A percentile compares a stretch with the other conserved stretches of the same genome.
Conservation (phyloP, 1,140 invertebrate species). For the Gryon sp. region DNA sequence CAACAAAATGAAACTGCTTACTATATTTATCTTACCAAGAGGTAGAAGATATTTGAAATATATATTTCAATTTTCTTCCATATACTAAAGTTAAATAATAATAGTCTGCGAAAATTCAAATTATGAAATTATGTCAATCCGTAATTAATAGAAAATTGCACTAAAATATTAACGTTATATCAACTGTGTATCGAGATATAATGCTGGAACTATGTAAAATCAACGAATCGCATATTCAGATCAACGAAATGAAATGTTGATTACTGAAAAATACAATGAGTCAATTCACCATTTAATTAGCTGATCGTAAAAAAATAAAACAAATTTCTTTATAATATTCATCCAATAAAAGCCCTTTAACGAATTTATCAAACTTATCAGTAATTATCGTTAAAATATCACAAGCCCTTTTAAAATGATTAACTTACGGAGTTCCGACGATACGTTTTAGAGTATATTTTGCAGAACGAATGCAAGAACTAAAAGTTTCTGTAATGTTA, state of each 20-base stretch:
- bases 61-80: too few relatives aligned
- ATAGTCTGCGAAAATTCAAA: too few relatives aligned
- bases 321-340: not conserved
- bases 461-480: constrained; percentile 26
- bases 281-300: constrained; percentile 12
- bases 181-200: too few relatives aligned
- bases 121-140: too few relatives aligned
- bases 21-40: too few relatives aligned
- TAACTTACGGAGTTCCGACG: constrained; percentile 25
- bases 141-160: too few relatives aligned
- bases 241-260: constrained; percentile 2
- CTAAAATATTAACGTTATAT: too few relatives aligned
- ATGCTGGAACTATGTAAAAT: constrained; percentile 37
- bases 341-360: constrained; percentile 16
- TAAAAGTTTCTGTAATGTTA: constrained; percentile 30
- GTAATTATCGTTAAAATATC: constrained; percentile 36
- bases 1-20: too few relatives aligned
- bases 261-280: constrained; percentile 17
- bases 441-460: constrained; percentile 20
- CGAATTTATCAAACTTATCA: constrained; percentile 11
- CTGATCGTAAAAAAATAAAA: constrained; percentile 12
- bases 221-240: constrained; percentile 11
- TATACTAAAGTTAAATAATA: too few relatives aligned
- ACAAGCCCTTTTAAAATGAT: constrained; percentile 28
- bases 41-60: too few relatives aligned